These are phyloP conservation scores for Tyto alba DNA, from an alignment of 2,113 vertebrate species.

Conservation along the genomic window DNA sequence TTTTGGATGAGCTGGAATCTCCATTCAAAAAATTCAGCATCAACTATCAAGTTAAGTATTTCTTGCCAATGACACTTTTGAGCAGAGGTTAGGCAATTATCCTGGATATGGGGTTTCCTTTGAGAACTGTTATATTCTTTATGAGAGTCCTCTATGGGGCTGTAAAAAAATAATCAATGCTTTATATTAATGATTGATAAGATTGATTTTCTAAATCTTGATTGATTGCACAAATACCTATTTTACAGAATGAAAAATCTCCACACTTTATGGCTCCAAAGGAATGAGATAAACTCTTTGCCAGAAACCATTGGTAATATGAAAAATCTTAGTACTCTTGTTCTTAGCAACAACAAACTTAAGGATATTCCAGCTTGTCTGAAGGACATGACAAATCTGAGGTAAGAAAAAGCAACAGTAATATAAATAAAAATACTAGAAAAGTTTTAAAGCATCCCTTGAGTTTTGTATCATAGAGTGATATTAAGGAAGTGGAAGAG, in stretches of 20 bases:
- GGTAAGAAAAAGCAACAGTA: slow-evolving; percentile 64
- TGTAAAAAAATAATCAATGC: not conserved
- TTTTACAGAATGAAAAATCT: slow-evolving; percentile 85
- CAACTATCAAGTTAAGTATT: not conserved
- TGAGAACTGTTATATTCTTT: not conserved
- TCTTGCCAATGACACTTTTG: not conserved
- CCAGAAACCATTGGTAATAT: slow-evolving; percentile 85
- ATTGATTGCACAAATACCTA: not conserved
- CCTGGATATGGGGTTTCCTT: not conserved
- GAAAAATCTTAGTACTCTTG: slow-evolving; percentile 85
- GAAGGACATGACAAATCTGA: slow-evolving; percentile 85
- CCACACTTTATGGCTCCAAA: slow-evolving; percentile 93
- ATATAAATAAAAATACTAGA: not conserved
- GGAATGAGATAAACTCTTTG: slow-evolving; percentile 83
- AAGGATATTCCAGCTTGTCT: slow-evolving; percentile 85
- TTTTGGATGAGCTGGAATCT: not conserved
- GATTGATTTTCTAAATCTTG: not conserved
- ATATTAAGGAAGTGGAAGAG: not conserved
- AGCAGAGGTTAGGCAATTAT: not conserved
- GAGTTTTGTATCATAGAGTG: not conserved
- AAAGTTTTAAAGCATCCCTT: not conserved
- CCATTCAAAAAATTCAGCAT: not conserved
- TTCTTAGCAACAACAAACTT: slow-evolving; percentile 88
- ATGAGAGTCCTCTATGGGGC: not conserved
- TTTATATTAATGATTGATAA: not conserved